A percentile compares a stretch with the other conserved stretches of the same genome.
Conservation (phyloP, 2,797 vertebrate genomes). For the Cryptoblepharus egeriae region DNA sequence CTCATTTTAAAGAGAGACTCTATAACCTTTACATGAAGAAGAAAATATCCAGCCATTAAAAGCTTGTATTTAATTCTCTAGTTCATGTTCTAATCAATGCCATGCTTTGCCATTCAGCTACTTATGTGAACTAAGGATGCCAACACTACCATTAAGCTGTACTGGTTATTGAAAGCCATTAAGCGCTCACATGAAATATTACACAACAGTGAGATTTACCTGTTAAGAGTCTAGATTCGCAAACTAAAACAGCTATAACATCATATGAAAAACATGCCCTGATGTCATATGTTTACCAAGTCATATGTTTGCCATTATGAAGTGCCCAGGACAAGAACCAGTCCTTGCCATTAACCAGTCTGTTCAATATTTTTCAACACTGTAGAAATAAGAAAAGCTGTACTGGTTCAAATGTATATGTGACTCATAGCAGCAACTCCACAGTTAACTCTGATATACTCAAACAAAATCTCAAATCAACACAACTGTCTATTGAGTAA, state of each 20-base stretch:
- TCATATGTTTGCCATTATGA: background rate
- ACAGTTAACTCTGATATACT: background rate
- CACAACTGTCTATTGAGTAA: background rate
- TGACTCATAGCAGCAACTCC: background rate
- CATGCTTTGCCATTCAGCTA: background rate
- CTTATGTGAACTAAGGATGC: slow-evolving; percentile 4
- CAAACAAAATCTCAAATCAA: background rate
- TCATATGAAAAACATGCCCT: background rate
- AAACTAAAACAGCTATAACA: background rate
- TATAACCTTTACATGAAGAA: background rate
- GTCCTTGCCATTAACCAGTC: background rate
- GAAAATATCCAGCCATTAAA: background rate
- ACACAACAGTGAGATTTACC: background rate
- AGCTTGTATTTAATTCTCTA: background rate
- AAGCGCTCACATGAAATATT: background rate
- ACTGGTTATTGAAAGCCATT: background rate
- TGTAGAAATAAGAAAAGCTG: background rate
- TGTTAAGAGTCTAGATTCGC: background rate
- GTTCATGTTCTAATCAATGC: background rate
- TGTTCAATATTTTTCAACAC: background rate
- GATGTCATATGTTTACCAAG: background rate
- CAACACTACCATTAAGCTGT: background rate
- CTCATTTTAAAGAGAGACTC: background rate
- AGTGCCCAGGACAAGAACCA: background rate
- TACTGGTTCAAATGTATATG: fast-evolving